Evolutionary conservation across 2,888 invertebrate species (phyloP), one percentile per base, ranked within the genome.

Genomic region (Rhogogaster chlorosoma): DNA sequence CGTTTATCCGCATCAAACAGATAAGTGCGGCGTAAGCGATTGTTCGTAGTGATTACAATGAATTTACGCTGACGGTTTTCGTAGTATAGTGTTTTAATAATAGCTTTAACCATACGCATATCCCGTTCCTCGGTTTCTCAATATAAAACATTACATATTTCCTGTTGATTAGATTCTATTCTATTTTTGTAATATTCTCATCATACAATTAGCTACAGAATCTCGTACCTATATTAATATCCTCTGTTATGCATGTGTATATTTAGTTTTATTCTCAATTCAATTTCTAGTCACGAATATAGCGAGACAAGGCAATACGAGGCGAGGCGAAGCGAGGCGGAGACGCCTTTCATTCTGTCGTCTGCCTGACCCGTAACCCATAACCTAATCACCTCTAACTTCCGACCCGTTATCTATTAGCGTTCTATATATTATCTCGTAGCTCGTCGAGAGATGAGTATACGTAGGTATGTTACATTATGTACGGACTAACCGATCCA

Each of bases 361-460:
- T 45, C 42, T 22, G 73, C 22, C 73, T 38, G 42, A 73, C 73
- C 73, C 38, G 22, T 73, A 26, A 73, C 73, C 73, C 42, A 0
- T 45, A 42, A 73, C 73, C 67, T 42, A 1, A 42, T 73, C 73
- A 73, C 38, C 38, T 73, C 9, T 73, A 73, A 45, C 42, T 73
- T 73, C 73, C 73, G 73, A 45, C 73, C 42, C 42, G 73, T 26
- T 73, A 42, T 73, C 73, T 26, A 61, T 61, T 26, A 61, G 26
- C 61, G 61, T 61, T 61, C 61, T 61, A 61, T 61, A 61, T 61
- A 61, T 61, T 12, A 61, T 61, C 9, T 61, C 1, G n/a, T n/a
- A n/a, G 22, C 10, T 61, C 61, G 61, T 12, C 22, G 2, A 26
- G 9, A 26, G 9, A 61, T 9, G 12, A 22, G n/a, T 22, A 61